Evolutionary conservation across 2,888 invertebrate species (phyloP), one percentile per base, ranked within the genome.

Genomic region (Aplocera efformata): DNA sequence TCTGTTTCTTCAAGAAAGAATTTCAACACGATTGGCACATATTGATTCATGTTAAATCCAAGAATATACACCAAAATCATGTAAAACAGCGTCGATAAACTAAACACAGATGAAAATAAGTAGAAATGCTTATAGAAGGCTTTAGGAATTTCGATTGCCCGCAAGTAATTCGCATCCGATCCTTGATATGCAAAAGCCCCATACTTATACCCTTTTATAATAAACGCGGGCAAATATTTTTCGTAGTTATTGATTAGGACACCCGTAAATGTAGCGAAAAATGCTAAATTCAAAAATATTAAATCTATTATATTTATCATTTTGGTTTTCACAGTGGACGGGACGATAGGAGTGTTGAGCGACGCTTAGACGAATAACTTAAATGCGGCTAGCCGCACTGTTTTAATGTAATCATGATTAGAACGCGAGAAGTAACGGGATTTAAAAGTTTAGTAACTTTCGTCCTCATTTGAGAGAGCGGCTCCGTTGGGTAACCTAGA

Each of bases 41-140:
- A 82, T 28, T 79, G 72, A 8, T 91, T 90, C 6, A 91, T 82
- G 33, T 68, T 54, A 23, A 69, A 69, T 20, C 84, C 75, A 29
- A 79, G 79, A 39, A 89, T 80, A 75, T 90, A 92, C 31, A 88
- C 83, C 32, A 73, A 52, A 23, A 89, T 52, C 52, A 90, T 72
- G 22, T 91, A 75, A n/a, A 74, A 48, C 7, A 92, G 69, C 9
- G 88, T 73, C 0, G 72, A 39, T n/a, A 72, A 66, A 35, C 92
- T 90, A 57, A 91, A 85, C 13, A 91, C 52, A 1, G 91, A 81
- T 0, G 95, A 92, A 63, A 93, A 92, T 4, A 92, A 66, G 69
- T 96, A 96, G 67, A 96, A 96, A 77, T 96, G 96, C 57, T 84
- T 89, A 63, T 95, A 96, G 89, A 92, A 94, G 29, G 92, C 89